Evolutionary conservation across 1,140 invertebrate species (phyloP), one percentile per base, ranked within the genome.

Genomic region (Anoplophora glabripennis): DNA sequence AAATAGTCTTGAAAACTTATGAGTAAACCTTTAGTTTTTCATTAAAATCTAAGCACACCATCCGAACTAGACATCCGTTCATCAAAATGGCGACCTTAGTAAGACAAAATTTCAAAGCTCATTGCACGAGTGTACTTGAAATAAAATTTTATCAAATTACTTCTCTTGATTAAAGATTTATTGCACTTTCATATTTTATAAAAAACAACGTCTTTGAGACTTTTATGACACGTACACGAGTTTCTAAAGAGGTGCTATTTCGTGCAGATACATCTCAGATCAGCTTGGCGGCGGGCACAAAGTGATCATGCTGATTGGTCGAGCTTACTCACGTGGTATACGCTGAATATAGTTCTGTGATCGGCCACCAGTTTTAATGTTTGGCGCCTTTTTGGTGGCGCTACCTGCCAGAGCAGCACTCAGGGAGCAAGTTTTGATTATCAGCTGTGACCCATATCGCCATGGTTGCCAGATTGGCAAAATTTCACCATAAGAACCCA

Each of bases 271-370:
- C 65, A 76, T 69, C 72, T 73, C 74, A 73, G 15, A 76, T 73
- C 75, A 80, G 79, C 80, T 83, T 81, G 78, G 81, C 80, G 81
- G 81, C 80, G 78, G 79, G 78, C 70, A 82, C 77, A 81, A 81
- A 81, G 78, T 73, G 67, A 75, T 77, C 76, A 71, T 76, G 77
- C 77, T 79, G 77, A 83, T 83, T 83, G 80, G 80, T 75, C 64
- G 45, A 60, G 37, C 33, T 44, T 35, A 44, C 61, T 79, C 79
- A 80, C 79, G 78, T 80, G 78, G 77, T 53, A 68, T 61, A 63
- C 47, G 64, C 61, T 57, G 37, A 42, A 58, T 18, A 11, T 69
- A 68, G 65, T 72, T 67, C 59, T 3, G 4, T 3, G 15, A 53
- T 28, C 47, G 15, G 41, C 61, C 71, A 51, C 66, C 15, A 37